These are phyloP conservation scores for Geopemphigus sp. DNA, from an alignment of 1,140 invertebrate species.

Conservation along the genomic window DNA sequence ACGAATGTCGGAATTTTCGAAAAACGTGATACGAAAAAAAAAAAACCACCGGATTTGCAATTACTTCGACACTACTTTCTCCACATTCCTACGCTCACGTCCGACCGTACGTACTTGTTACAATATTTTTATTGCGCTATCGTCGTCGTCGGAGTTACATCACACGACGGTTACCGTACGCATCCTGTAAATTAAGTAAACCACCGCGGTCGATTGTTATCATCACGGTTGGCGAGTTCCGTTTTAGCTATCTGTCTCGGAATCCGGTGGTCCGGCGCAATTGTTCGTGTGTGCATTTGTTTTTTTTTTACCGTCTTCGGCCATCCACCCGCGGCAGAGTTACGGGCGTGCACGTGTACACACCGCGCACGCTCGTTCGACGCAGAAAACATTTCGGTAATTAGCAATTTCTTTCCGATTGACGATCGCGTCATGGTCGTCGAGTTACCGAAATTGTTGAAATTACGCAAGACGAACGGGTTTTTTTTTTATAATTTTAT, in stretches of 20 bases:
- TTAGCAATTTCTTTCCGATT: too few species aligned
- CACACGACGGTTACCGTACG: background rate
- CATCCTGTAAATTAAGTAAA: too few species aligned
- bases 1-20: too few species aligned
- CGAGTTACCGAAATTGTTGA: background rate
- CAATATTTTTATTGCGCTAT: background rate
- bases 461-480: background rate
- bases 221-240: background rate
- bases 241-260: too few species aligned
- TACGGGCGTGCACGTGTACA: too few species aligned
- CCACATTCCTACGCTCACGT: background rate
- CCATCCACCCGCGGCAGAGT: too few species aligned
- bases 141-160: background rate
- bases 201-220: background rate
- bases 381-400: too few species aligned
- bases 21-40: background rate
- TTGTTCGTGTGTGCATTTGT: too few species aligned
- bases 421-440: background rate
- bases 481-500: background rate
- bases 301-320: too few species aligned
- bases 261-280: too few species aligned
- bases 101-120: background rate
- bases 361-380: too few species aligned
- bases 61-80: constrained; percentile 16
- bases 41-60: background rate